Percentiles rank a stretch among this genome's conserved stretches.
These are phyloP conservation scores for Pangasianodon gigas DNA, from an alignment of 2,113 vertebrate genomes.

Conservation along the genomic window DNA sequence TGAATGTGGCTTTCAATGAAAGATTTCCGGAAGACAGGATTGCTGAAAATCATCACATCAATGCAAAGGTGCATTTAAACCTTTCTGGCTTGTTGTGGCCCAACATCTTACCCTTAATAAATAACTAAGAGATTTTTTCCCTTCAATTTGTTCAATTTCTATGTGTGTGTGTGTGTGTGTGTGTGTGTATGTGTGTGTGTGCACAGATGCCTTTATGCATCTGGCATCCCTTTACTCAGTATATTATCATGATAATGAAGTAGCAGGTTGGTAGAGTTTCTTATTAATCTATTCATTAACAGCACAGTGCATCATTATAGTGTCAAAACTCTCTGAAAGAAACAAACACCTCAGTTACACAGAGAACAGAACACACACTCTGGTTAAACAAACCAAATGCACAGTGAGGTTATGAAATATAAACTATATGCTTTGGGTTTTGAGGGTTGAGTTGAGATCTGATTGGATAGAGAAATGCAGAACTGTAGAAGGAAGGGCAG, in stretches of 20 bases:
- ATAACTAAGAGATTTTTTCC: neutral
- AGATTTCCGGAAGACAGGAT: neutral
- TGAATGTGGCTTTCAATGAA: neutral
- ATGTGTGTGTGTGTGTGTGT: neutral
- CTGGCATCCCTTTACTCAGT: too few relatives aligned
- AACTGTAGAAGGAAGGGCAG: neutral
- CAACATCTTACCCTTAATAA: neutral
- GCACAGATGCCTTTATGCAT: neutral
- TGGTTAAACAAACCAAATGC: neutral
- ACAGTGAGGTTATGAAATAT: neutral
- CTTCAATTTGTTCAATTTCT: neutral
- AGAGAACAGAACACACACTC: neutral
- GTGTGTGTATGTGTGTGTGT: constrained; percentile 8
- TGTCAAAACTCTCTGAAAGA: neutral
- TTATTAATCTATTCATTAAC: neutral
- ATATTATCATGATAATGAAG: neutral
- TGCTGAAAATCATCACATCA: neutral
- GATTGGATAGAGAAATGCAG: neutral
- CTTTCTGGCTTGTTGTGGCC: neutral
- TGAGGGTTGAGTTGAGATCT: neutral
- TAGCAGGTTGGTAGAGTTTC: neutral
- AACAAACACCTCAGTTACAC: neutral
- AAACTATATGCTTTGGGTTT: neutral
- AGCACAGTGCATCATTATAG: neutral
- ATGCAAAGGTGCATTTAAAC: neutral